Conservation (phyloP, 2,797 vertebrate genomes). For the Spinus olivaceus region DNA sequence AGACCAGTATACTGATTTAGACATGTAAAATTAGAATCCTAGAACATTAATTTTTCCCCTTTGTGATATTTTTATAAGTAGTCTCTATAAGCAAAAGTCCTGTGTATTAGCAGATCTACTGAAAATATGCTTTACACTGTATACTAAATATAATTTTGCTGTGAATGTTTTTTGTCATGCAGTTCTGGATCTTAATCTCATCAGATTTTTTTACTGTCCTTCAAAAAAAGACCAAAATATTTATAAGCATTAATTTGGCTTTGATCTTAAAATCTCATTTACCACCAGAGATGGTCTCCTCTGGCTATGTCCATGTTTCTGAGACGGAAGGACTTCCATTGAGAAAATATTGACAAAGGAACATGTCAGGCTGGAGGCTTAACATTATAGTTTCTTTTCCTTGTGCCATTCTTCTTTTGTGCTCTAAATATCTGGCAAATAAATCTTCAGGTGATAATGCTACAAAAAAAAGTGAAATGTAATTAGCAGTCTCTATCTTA, state of each 20-base stretch:
- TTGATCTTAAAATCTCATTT: neutral
- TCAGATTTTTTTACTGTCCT: neutral
- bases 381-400: neutral
- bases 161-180: neutral
- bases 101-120: neutral
- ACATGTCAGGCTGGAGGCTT: neutral
- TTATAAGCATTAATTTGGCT: neutral
- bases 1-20: neutral
- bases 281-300: neutral
- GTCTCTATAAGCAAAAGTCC: neutral
- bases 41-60: neutral
- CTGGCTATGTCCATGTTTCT: neutral
- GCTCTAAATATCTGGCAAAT: neutral
- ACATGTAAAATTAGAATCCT: neutral
- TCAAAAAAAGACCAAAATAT: neutral
- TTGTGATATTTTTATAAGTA: neutral
- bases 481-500: neutral
- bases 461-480: neutral
- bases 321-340: neutral
- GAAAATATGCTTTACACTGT: neutral
- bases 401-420: neutral
- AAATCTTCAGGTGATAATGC: neutral
- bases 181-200: neutral
- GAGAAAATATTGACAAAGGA: neutral
- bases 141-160: neutral